Evolutionary conservation across 2,113 vertebrate genomes (phyloP), one percentile per base, ranked within the genome.

Genomic region (Orthonyx spaldingii): DNA sequence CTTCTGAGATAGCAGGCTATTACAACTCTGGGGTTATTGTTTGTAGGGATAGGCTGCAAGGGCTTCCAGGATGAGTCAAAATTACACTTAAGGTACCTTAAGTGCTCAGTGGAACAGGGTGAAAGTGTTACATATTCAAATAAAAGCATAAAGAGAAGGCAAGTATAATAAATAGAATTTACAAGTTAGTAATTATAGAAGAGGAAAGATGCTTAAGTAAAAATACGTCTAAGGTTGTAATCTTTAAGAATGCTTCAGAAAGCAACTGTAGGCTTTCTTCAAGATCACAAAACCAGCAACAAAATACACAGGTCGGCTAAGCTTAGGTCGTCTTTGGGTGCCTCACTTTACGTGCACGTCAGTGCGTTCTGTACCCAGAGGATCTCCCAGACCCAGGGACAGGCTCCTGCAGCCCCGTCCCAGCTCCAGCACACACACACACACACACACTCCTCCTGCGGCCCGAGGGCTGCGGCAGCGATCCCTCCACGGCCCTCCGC

Each of bases 341-440:
- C 84, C n/a, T 60, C n/a, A 3, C 18, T 71, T 16, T 24, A 20
- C 1, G 1, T 3, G 28, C 53, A 10, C 0, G 8, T 13, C 50
- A 28, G 9, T 2, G 52, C 21, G 21, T 14, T 61, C 64, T 22
- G 9, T 3, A 16, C 11, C 35, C 19, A 13, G 27, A 19, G 27
- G 6, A 22, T 11, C 21, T 21, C 21, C 16, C 1, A 16, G 42
- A 6, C 3, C 11, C 37, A 11, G 52, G 44, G 12, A 11, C 15
- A 37, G 30, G 63, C n/a, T 55, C 9, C 46, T 4, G 20, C 42
- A 59, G n/a, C 6, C 15, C 26, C 20, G 1, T 1, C 11, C 10
- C 32, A 7, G 64, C 23, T 6, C 56, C 3, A 37, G 37, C 35
- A 7, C 50, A 6, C 50, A 13, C 35, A 20, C 69, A 3, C 8